These are phyloP conservation scores for Drosophila parvula DNA, from an alignment of 1,140 invertebrate genomes.

Conservation along the genomic window DNA sequence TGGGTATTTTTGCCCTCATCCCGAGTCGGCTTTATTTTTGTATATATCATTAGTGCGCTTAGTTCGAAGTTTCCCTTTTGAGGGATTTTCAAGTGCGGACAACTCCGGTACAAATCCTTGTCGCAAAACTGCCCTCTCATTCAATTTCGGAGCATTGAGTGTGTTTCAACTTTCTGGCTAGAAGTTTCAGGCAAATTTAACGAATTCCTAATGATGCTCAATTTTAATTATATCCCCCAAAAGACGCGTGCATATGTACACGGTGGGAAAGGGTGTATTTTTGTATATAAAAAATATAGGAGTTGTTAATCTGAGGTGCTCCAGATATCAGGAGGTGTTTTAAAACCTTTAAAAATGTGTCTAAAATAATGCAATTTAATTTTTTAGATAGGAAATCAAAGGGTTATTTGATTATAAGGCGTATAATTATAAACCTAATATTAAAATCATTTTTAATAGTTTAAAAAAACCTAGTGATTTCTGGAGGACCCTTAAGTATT, in stretches of 20 bases:
- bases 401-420: too few relatives aligned
- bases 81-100: slow-evolving; percentile 29
- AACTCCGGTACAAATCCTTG: slow-evolving; percentile 8
- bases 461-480: too few relatives aligned
- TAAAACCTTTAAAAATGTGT: too few relatives aligned
- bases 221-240: slow-evolving; percentile 65
- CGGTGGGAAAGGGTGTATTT: background rate
- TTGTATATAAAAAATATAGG: too few relatives aligned
- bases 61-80: slow-evolving; percentile 29
- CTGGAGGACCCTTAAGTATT: too few relatives aligned
- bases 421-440: too few relatives aligned
- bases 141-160: slow-evolving; percentile 18
- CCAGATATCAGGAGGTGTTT: too few relatives aligned
- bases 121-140: slow-evolving; percentile 40
- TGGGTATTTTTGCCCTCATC: slow-evolving; percentile 21
- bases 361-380: too few relatives aligned
- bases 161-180: slow-evolving; percentile 29
- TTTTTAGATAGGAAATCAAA: too few relatives aligned
- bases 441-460: too few relatives aligned
- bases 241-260: slow-evolving; percentile 26
- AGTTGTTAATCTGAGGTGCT: too few relatives aligned
- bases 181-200: slow-evolving; percentile 46
- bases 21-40: slow-evolving; percentile 16
- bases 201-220: slow-evolving; percentile 67
- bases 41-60: slow-evolving; percentile 42